Base-by-base conservation (phyloP, 2,888 invertebrate genomes). In the Oscheius onirici region DNA sequence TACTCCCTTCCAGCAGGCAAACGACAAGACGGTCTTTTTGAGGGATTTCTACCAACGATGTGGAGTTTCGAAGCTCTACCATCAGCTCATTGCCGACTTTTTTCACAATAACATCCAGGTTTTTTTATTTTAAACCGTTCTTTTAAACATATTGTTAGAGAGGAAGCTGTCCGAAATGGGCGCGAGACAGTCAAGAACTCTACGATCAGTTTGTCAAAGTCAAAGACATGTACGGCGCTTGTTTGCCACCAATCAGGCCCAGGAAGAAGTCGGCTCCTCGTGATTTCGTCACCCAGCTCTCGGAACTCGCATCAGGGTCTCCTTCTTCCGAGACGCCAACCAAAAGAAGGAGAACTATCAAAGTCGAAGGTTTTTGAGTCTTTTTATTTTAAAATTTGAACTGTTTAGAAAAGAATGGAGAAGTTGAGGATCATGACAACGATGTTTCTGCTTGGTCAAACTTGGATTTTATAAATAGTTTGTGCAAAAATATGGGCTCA, bases 31-130 rank as follows among this genome's bases (percentile, higher is more conserved):
- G 3, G n/a, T 46, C 46, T 46, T 46, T 1, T 13, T 46, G 8
- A 5, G 46, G 20, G 46, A 46, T 46, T 46, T 46, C 20, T 46
- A 46, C 20, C 46, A 46, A 13, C 46, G 46, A 17, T 46, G 46
- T 13, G 46, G 46, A 46, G 46, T 46, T 46, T 46, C 46, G 20
- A 46, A 46, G 46, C 46, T 46, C 8, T 46, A 17, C 13, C 46
- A 46, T 46, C 46, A 46, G 20, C 46, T 46, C 3, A 46, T 46
- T 17, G 46, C 46, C 20, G 46, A 46, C 20, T 46, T 46, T 20
- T 46, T 46, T 46, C 46, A 46, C 46, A 46, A 46, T 20, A 46
- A 46, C 20, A 46, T 46, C 20, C 46, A 46, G 46, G 46, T 46
- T 13, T 46, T 17, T 15, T 20, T 20, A 46, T 5, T 46, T 34